Percentiles rank a stretch among this genome's conserved stretches.
Conservation (phyloP, 2,797 vertebrate genomes). For the Pseudotriccus pelzelni region DNA sequence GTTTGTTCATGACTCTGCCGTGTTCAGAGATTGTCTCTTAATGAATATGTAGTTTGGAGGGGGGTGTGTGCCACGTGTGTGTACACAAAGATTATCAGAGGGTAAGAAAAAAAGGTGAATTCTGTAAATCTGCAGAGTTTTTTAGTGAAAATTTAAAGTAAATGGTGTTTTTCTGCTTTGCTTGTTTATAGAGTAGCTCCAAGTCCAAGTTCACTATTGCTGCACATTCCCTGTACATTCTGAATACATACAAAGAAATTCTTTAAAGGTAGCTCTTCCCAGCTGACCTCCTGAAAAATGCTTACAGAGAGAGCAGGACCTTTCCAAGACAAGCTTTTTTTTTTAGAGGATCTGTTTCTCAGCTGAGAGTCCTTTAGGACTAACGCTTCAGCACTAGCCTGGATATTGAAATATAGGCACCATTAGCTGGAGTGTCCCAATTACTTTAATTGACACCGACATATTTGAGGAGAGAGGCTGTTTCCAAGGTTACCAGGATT, state of each 20-base stretch:
- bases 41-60: neutral
- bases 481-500: conserved; percentile 52
- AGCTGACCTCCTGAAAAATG: neutral
- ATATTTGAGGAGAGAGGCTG: conserved; percentile 35
- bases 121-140: neutral
- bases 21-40: neutral
- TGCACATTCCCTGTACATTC: neutral
- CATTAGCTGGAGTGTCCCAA: conserved; percentile 56
- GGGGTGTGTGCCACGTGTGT: accelerated
- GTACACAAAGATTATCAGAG: accelerated
- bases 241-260: neutral
- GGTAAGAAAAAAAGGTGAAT: neutral
- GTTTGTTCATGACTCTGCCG: neutral
- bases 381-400: neutral
- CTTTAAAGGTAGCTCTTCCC: neutral
- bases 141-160: neutral
- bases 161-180: neutral
- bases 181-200: neutral
- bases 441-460: conserved; percentile 57
- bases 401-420: conserved; percentile 31
- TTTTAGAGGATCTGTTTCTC: neutral
- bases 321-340: neutral
- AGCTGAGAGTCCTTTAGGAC: neutral
- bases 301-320: neutral
- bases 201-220: neutral